Base-by-base conservation (phyloP, 2,888 invertebrate species). In the Chloroclystis v-ata region DNA sequence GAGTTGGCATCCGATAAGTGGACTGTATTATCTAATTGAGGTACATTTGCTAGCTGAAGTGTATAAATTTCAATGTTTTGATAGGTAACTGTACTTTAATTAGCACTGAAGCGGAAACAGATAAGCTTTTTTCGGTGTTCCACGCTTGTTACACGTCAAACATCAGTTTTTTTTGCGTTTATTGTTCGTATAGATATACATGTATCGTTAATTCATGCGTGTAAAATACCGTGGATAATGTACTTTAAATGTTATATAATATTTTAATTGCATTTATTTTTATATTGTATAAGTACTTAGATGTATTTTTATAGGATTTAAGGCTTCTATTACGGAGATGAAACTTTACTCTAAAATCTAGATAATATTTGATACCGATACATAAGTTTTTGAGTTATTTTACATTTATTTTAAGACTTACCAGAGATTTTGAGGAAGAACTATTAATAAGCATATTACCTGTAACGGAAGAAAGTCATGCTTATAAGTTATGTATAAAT, bases 1-100 rank as follows among this genome's bases (percentile, higher is more conserved):
- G 68, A 71, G 72, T 69, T 69, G 70, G 75, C 69, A 68, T 60
- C 62, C 69, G 71, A 78, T 73, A 69, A 75, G 70, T 72, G 65
- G 68, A 63, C 64, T 69, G 67, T 68, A 69, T 70, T 65, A 69
- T 67, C 57, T 63, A 67, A 65, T 62, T 66, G 72, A 72, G 67
- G 67, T 62, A 63, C 67, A 67, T 30, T n/a, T 69, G 63, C 60
- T 56, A 63, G 68, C 59, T 63, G 69, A 72, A 61, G 20, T 35
- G 68, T 45, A 65, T 63, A 67, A 57, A 69, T 63, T 69, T 69
- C 62, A 63, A 52, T 63, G 67, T 74, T 72, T 70, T 69, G 57
- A 57, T 56, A 51, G 59, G 58, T 67, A 63, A 67, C 64, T 69
- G 67, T 69, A 70, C 65, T 63, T 65, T 72, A 70, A 76, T 75